Percentiles rank a stretch among this genome's conserved stretches.
Conservation (phyloP, 2,113 vertebrate species). For the Nerophis ophidion region DNA sequence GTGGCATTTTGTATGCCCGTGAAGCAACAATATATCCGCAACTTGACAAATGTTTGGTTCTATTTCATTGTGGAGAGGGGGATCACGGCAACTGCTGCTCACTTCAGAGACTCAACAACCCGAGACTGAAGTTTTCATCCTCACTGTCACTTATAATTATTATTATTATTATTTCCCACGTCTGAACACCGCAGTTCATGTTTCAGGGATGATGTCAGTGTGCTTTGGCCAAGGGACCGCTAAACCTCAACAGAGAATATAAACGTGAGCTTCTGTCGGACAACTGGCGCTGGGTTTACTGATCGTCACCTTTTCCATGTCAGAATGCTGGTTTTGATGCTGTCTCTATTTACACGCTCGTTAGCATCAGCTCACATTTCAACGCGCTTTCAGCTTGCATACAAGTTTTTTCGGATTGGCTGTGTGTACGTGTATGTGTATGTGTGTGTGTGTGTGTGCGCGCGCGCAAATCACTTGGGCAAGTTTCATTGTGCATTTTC, state of each 20-base stretch:
- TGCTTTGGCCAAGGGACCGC: slow-evolving; percentile 56
- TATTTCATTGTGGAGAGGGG: slow-evolving; percentile 50
- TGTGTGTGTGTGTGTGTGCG: slow-evolving; percentile 4
- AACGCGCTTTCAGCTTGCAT: too few relatives aligned
- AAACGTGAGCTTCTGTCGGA: slow-evolving; percentile 40
- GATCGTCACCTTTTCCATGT: slow-evolving; percentile 47
- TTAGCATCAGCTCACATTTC: not conserved
- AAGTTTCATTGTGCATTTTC: not conserved
- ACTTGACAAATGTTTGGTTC: slow-evolving; percentile 66
- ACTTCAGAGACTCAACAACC: slow-evolving; percentile 59
- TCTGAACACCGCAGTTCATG: slow-evolving; percentile 44
- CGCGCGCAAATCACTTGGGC: not conserved
- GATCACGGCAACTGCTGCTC: slow-evolving; percentile 55
- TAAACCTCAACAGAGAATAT: slow-evolving; percentile 62
- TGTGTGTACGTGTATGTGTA: too few relatives aligned
- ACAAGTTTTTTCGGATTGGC: too few relatives aligned
- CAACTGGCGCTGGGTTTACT: slow-evolving; percentile 11
- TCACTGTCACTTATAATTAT: slow-evolving; percentile 22
- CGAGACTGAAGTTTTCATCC: slow-evolving; percentile 48
- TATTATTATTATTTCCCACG: slow-evolving; percentile 26
- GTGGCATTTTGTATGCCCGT: slow-evolving; percentile 46
- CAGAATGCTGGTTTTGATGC: slow-evolving; percentile 37
- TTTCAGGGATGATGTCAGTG: slow-evolving; percentile 66
- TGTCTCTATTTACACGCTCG: slow-evolving; percentile 23
- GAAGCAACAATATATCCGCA: slow-evolving; percentile 60